Evolutionary conservation across 2,888 invertebrate species (phyloP).

Genomic region (Therioaphis trifolii): DNA sequence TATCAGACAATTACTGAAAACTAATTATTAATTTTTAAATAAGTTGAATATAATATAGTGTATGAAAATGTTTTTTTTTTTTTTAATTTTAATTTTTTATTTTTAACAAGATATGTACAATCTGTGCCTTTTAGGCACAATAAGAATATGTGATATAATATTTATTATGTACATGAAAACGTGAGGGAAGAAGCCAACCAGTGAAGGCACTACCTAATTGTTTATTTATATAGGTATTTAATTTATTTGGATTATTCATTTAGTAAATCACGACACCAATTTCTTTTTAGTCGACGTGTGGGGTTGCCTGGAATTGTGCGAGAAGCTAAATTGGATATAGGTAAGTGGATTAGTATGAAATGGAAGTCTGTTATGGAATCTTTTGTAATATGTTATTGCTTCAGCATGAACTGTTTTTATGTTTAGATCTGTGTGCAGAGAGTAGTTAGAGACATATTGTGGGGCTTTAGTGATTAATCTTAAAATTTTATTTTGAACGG

Average conservation of each 20-base stretch:
- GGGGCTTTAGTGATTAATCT: not conserved
- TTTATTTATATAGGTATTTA: not conserved
- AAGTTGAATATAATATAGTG: no score
- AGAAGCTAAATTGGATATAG: not conserved
- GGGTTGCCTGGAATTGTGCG: not conserved
- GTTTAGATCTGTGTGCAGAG: conserved; percentile 9
- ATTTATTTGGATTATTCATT: not conserved
- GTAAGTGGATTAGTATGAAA: not conserved
- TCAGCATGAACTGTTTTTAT: no score
- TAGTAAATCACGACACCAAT: not conserved
- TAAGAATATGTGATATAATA: no score
- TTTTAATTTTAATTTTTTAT: no score
- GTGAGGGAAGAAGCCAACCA: not conserved
- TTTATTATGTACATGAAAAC: no score
- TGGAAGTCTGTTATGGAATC: not conserved
- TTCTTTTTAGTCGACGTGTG: not conserved
- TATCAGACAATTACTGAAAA: no score
- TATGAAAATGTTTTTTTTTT: no score
- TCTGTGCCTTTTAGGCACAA: no score
- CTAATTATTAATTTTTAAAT: no score
- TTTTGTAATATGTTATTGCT: not conserved
- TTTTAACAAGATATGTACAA: no score
- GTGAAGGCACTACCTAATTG: not conserved
- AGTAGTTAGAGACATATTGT: not conserved
- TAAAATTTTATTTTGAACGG: not conserved